Evolutionary conservation across 2,797 vertebrate genomes (phyloP).

Genomic region (Falco naumanni): DNA sequence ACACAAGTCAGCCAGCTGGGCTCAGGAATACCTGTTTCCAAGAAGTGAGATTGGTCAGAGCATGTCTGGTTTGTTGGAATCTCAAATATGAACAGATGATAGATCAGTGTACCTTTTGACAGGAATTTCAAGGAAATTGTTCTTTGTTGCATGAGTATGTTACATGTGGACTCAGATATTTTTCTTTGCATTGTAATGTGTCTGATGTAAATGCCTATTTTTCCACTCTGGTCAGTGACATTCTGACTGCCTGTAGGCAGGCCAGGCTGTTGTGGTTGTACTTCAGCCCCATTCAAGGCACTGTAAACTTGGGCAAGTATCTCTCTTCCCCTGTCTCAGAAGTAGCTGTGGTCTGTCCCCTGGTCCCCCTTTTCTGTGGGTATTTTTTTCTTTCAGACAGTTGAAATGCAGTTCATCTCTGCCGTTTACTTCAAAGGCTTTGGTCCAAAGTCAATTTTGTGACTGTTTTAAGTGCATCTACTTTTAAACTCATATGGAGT

Average conservation of each 20-base stretch:
- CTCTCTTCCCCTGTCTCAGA: neutral
- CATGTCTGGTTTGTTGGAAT: neutral
- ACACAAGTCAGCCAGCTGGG: slow-evolving; percentile 21
- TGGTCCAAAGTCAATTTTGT: neutral
- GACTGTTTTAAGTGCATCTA: neutral
- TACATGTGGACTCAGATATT: slow-evolving; percentile 8
- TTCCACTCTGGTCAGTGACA: neutral
- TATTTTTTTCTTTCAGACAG: neutral
- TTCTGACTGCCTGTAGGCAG: neutral
- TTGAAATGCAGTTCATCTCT: neutral
- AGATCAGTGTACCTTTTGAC: slow-evolving; percentile 15
- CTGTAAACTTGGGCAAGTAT: neutral
- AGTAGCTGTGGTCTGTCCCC: neutral
- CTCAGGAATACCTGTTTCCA: neutral
- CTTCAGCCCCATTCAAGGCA: neutral
- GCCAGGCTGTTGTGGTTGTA: neutral
- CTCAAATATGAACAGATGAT: slow-evolving; percentile 32
- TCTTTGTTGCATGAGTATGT: neutral
- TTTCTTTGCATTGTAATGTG: neutral
- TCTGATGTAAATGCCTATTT: slow-evolving; percentile 20
- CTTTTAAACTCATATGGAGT: neutral
- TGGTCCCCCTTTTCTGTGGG: neutral
- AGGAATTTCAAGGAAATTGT: slow-evolving; percentile 11
- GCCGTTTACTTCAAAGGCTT: neutral
- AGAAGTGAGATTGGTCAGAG: neutral